phyloP scores from a whole-genome alignment of 2,113 vertebrate species.

The Noturus placidus region DNA sequence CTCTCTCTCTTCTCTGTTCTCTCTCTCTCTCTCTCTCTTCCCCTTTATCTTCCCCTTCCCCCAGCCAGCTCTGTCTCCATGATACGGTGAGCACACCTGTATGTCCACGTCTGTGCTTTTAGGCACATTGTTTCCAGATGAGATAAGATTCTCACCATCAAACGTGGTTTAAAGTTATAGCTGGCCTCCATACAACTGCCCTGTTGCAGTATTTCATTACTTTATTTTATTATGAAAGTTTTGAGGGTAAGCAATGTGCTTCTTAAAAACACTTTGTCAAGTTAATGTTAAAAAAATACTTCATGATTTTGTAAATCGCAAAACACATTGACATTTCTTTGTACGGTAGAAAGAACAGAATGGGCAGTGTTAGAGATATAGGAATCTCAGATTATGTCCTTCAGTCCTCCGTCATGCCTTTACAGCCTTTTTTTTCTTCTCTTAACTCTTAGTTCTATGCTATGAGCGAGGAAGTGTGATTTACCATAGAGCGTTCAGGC shows the following conservation, averaged over 20 bases:
- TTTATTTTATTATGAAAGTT: neutral
- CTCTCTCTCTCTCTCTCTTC: neutral
- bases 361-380: too few relatives aligned
- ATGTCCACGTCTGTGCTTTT: neutral
- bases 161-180: neutral
- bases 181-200: neutral
- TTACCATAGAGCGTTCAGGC: too few relatives aligned
- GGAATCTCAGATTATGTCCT: too few relatives aligned
- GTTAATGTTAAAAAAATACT: neutral
- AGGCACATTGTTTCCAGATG: conserved; percentile 44
- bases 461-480: too few relatives aligned
- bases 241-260: neutral
- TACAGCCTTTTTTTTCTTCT: too few relatives aligned
- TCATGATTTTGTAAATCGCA: neutral
- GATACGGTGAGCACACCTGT: conserved; percentile 34
- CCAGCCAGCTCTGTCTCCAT: neutral
- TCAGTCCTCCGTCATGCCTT: too few relatives aligned
- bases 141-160: conserved; percentile 15
- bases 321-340: neutral
- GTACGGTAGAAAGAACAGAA: neutral
- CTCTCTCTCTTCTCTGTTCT: neutral
- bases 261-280: neutral
- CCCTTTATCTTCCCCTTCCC: neutral
- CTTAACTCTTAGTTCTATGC: too few relatives aligned
- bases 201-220: neutral